Evolutionary conservation across 2,888 invertebrate genomes (phyloP).

Genomic region (Pseudeuparius sepicola): DNA sequence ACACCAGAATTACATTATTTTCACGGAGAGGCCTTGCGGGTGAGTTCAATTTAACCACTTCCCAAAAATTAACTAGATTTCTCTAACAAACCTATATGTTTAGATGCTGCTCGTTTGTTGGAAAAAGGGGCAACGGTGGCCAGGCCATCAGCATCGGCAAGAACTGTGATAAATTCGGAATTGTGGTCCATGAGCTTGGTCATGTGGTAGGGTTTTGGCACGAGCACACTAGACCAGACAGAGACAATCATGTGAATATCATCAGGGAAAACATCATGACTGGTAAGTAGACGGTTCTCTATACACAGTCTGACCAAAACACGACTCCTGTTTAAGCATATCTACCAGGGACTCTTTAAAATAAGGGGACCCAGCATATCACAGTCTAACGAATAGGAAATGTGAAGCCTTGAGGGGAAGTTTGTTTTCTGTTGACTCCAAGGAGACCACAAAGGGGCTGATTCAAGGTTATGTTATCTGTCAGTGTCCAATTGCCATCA

Average conservation of each 20-base stretch:
- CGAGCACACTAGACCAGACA: constrained; percentile 94
- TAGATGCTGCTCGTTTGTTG: constrained; percentile 98
- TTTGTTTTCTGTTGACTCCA: no score
- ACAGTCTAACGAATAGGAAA: no score
- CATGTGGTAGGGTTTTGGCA: constrained; percentile 99
- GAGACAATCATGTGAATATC: constrained; percentile 94
- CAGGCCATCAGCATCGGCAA: constrained; percentile 95
- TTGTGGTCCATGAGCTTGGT: constrained; percentile 92
- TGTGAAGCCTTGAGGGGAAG: no score
- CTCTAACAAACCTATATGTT: no score
- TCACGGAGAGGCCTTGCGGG: constrained; percentile 93
- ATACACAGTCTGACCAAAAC: not conserved
- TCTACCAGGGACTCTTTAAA: no score
- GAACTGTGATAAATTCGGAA: constrained; percentile 98
- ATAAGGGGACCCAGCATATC: no score
- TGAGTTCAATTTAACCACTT: constrained; percentile 48
- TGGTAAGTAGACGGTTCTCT: constrained; percentile 48
- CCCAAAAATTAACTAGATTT: no score
- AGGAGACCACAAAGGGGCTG: no score
- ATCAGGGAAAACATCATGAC: constrained; percentile 94
- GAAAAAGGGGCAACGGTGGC: constrained; percentile 89
- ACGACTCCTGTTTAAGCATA: no score
- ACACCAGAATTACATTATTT: constrained; percentile 91
- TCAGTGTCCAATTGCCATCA: no score
- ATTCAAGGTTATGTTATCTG: no score